Conservation (phyloP, 2,888 invertebrate genomes). For the Caprella mutica region DNA sequence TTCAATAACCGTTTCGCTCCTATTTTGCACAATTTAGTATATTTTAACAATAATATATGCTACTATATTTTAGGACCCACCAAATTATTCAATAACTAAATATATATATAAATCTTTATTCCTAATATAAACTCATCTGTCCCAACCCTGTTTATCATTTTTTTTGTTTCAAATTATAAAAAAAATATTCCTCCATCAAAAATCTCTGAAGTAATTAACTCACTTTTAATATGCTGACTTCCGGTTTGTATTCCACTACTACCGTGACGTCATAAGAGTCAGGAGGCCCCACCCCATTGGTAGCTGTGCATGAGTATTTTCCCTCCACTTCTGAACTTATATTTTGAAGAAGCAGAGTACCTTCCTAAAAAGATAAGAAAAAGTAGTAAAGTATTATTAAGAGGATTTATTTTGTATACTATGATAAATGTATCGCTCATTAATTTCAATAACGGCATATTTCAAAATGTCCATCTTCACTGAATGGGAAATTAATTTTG, state of each 20-base stretch:
- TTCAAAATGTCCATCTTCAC: too few species aligned
- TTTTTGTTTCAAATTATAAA: background rate
- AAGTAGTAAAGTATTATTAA: too few species aligned
- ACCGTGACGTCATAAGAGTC: constrained; percentile 50
- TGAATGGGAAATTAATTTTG: too few species aligned
- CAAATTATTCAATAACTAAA: background rate
- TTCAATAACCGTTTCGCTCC: background rate
- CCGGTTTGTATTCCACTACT: constrained; percentile 27
- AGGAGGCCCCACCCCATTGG: constrained; percentile 56
- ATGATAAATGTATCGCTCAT: too few species aligned
- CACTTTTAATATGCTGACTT: constrained; percentile 23
- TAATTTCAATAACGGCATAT: too few species aligned
- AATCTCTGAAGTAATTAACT: too few species aligned
- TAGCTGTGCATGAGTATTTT: constrained; percentile 55
- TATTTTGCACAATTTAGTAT: background rate
- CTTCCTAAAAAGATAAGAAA: constrained; percentile 53
- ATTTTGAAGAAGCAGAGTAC: constrained; percentile 52
- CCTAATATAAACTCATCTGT: background rate
- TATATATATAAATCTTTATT: background rate
- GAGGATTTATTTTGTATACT: too few species aligned
- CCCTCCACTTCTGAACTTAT: constrained; percentile 54
- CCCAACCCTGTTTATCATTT: background rate
- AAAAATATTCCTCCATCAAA: too few species aligned
- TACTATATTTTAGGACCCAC: background rate
- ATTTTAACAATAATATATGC: background rate